A percentile compares a stretch with the other conserved stretches of the same genome.
Conservation (phyloP, 2,888 invertebrate species). For the Catocala sponsa region DNA sequence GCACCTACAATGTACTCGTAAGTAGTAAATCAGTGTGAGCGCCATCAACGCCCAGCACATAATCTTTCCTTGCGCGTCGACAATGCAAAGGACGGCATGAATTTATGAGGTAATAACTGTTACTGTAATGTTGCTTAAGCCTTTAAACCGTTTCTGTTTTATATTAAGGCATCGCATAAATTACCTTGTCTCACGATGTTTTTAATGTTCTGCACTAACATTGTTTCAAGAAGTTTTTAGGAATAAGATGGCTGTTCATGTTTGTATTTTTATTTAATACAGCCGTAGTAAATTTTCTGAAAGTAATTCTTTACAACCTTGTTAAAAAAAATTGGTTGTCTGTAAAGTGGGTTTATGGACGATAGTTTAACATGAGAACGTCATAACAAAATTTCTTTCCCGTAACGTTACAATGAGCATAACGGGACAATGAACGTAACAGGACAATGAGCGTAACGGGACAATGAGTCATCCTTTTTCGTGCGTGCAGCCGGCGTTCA, state of each 20-base stretch:
- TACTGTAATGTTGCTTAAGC: conserved; percentile 58
- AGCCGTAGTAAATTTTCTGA: conserved; percentile 1
- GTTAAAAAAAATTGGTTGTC: no score
- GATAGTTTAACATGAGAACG: no score
- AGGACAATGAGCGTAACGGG: no score
- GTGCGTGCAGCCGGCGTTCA: no score
- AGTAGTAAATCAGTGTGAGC: conserved; percentile 46
- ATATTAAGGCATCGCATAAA: conserved; percentile 48
- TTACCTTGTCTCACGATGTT: conserved; percentile 39
- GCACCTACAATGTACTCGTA: conserved; percentile 1
- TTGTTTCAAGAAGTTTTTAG: conserved; percentile 13
- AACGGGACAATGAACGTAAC: no score
- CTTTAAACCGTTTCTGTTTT: conserved; percentile 55
- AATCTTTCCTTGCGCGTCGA: conserved; percentile 54
- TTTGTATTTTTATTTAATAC: not conserved
- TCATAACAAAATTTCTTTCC: no score
- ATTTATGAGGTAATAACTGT: conserved; percentile 70
- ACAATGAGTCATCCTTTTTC: no score
- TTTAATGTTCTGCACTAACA: conserved; percentile 27
- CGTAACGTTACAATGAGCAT: no score
- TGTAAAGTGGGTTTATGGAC: no score
- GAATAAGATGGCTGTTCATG: not conserved
- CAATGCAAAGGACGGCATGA: conserved; percentile 55
- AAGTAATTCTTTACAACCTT: conserved; percentile 15
- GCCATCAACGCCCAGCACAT: conserved; percentile 51